Percentiles rank a stretch among this genome's conserved stretches.
These are phyloP conservation scores for Channa argus DNA, from an alignment of 2,113 vertebrate genomes.

Conservation along the genomic window DNA sequence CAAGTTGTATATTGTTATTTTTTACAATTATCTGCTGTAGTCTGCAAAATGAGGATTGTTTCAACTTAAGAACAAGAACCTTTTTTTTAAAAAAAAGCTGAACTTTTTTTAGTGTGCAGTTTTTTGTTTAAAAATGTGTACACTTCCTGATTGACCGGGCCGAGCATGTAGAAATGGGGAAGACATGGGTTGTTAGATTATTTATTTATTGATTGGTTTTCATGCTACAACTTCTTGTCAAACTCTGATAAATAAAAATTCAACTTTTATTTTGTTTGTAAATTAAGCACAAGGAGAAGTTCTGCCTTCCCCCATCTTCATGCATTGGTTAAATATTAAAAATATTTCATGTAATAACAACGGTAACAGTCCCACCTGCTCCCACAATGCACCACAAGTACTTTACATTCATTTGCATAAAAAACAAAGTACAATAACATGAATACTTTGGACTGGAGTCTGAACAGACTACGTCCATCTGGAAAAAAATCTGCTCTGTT, in stretches of 20 bases:
- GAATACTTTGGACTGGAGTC: too few species aligned
- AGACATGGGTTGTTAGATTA: conserved; percentile 14
- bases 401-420: conserved; percentile 36
- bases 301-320: background rate
- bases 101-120: background rate
- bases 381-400: conserved; percentile 54
- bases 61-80: conserved; percentile 64
- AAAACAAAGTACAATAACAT: conserved; percentile 8
- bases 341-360: conserved; percentile 29
- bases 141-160: too few species aligned
- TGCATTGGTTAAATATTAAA: conserved; percentile 39
- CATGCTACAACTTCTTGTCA: conserved; percentile 67
- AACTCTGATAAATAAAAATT: conserved; percentile 39
- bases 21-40: conserved; percentile 31
- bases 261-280: conserved; percentile 4
- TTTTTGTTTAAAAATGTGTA: too few species aligned
- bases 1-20: conserved; percentile 36
- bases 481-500: too few species aligned
- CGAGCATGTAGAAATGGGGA: too few species aligned
- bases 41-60: conserved; percentile 26
- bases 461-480: too few species aligned
- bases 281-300: background rate
- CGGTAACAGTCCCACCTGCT: background rate
- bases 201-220: conserved; percentile 60
- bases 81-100: conserved; percentile 46